These are phyloP conservation scores for Coregonus ussuriensis DNA, from an alignment of 2,797 vertebrate genomes.

Conservation along the genomic window DNA sequence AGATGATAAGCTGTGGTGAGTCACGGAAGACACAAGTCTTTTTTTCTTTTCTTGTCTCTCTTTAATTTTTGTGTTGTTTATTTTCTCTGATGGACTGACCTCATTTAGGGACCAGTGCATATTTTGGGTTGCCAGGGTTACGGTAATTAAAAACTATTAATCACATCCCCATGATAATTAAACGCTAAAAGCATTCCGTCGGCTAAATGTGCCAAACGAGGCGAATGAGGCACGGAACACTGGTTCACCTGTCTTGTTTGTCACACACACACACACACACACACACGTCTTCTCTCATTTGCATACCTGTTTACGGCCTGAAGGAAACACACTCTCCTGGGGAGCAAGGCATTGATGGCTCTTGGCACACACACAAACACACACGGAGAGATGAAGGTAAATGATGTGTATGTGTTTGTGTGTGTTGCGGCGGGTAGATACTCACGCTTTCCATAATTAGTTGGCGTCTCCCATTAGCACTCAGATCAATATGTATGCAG, in stretches of 20 bases:
- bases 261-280: conserved; percentile 3
- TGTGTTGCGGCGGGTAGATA: background rate
- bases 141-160: conserved; percentile 75
- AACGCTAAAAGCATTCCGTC: conserved; percentile 70
- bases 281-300: conserved; percentile 19
- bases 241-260: conserved; percentile 24
- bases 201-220: conserved; percentile 70
- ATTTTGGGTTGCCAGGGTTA: conserved; percentile 66
- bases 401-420: conserved; percentile 17
- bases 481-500: background rate
- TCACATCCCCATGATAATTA: conserved; percentile 70
- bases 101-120: conserved; percentile 51
- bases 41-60: background rate
- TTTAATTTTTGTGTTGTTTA: conserved; percentile 24
- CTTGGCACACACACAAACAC: conserved; percentile 24
- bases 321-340: conserved; percentile 10
- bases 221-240: conserved; percentile 58
- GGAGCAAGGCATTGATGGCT: conserved; percentile 29
- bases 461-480: conserved; percentile 48
- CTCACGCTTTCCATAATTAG: conserved; percentile 54
- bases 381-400: conserved; percentile 13
- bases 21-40: conserved; percentile 8
- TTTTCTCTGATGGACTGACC: conserved; percentile 49
- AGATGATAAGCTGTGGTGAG: background rate
- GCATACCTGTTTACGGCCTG: conserved; percentile 19